Conservation (phyloP, 35 echinoderm and acorn worm species). For the Chiridota heheva region DNA sequence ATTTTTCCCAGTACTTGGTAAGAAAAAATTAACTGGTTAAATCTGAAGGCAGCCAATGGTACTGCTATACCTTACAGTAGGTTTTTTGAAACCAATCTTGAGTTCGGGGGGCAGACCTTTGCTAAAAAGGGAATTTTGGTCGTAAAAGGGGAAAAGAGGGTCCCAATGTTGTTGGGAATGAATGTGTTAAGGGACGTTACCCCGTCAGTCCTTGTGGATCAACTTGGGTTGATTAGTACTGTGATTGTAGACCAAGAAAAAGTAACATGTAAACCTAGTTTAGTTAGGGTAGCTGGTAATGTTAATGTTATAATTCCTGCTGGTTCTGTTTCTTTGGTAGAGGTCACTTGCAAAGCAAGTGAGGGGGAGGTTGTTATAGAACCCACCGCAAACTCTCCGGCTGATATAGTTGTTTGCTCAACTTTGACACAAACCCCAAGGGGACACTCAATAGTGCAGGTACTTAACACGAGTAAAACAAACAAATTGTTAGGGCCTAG, state of each 20-base stretch:
- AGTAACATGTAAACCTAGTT: not conserved
- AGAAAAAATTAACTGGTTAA: not conserved
- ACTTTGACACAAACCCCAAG: no score
- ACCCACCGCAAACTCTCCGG: not conserved
- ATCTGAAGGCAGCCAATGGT: not conserved
- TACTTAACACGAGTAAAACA: not conserved
- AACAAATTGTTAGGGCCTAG: constrained; percentile 10
- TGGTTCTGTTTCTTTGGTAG: not conserved
- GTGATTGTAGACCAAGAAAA: not conserved
- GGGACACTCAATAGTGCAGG: no score
- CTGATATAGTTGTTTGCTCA: no score
- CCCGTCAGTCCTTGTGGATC: not conserved
- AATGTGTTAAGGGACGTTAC: not conserved
- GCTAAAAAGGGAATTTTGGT: constrained; percentile 10
- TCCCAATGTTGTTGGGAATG: not conserved
- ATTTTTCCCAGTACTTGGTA: not conserved
- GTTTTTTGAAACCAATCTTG: constrained; percentile 5
- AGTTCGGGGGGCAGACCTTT: not conserved
- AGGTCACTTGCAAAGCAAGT: not conserved
- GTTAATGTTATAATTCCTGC: constrained; percentile 24
- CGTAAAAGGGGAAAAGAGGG: not conserved
- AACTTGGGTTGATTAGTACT: not conserved
- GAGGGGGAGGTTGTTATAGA: constrained; percentile 3
- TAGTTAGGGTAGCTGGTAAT: constrained; percentile 33
- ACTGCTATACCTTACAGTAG: constrained; percentile 19